phyloP scores from a whole-genome alignment of 2,888 invertebrate genomes.

The Timema podura region DNA sequence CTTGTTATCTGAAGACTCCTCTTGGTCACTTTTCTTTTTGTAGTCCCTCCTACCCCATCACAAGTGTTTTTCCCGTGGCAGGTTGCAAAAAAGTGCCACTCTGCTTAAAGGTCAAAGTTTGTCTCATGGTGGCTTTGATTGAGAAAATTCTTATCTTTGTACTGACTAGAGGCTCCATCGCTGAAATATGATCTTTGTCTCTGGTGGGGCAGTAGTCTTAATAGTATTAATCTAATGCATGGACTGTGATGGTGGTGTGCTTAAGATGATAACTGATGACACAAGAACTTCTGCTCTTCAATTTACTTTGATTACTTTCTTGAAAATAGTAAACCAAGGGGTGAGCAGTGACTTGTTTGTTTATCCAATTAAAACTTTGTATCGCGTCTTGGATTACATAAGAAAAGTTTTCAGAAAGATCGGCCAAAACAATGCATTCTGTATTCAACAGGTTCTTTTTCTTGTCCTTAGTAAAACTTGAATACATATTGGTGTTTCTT shows the following conservation, averaged over 20 bases:
- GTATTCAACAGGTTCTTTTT: neutral
- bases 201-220: neutral
- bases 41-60: conserved; percentile 6
- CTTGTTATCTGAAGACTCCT: neutral
- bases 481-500: neutral
- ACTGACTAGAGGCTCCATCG: neutral
- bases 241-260: conserved; percentile 2
- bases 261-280: neutral
- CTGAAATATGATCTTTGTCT: conserved; percentile 2
- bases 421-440: conserved; percentile 8
- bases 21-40: conserved; percentile 4
- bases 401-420: conserved; percentile 3
- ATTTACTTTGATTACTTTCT: neutral
- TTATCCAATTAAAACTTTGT: conserved; percentile 7
- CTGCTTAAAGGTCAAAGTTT: neutral
- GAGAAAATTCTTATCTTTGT: conserved; percentile 1
- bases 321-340: neutral
- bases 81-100: neutral
- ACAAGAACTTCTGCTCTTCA: neutral
- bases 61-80: conserved; percentile 1
- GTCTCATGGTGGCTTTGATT: neutral
- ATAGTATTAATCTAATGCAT: neutral
- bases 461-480: neutral
- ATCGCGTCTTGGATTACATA: neutral
- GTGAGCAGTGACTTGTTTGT: neutral